A percentile compares a stretch with the other conserved stretches of the same genome.
These are phyloP conservation scores for Apogon hyalosoma DNA, from an alignment of 2,797 vertebrate genomes.

Conservation along the genomic window DNA sequence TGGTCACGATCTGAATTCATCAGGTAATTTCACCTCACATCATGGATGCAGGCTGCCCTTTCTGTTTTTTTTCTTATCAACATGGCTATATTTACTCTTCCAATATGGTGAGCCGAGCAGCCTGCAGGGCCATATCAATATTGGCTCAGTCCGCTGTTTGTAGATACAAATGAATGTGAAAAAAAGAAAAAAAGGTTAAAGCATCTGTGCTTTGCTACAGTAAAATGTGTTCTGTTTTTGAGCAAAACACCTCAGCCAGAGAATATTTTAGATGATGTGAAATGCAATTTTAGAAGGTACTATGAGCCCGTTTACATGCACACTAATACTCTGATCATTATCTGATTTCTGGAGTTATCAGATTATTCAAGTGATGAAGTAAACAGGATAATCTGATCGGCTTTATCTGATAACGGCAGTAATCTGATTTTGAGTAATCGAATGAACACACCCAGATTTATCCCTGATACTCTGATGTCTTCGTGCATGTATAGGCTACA, in stretches of 20 bases:
- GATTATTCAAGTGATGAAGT: no score
- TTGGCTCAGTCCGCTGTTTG: conserved; percentile 76
- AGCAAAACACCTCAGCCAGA: conserved; percentile 15
- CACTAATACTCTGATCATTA: no score
- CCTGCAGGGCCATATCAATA: conserved; percentile 78
- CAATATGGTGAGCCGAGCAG: conserved; percentile 64
- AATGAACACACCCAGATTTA: no score
- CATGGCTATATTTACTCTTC: conserved; percentile 76
- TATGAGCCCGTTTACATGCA: no score
- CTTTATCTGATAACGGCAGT: no score
- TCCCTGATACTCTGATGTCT: no score
- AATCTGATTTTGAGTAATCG: no score
- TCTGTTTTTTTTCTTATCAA: conserved; percentile 64
- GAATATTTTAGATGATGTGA: conserved; percentile 7
- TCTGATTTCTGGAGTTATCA: no score
- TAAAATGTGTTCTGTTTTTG: conserved; percentile 34
- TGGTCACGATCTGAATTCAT: conserved; percentile 14
- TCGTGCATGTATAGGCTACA: no score
- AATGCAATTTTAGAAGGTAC: conserved; percentile 6
- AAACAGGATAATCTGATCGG: no score
- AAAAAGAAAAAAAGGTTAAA: conserved; percentile 48
- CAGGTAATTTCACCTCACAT: conserved; percentile 26
- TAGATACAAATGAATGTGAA: conserved; percentile 74
- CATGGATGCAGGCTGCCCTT: conserved; percentile 36
- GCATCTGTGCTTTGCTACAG: conserved; percentile 39